Evolutionary conservation across 2,113 vertebrate genomes (phyloP), one percentile per base, ranked within the genome.

Genomic region (Zosterops hypoxanthus): DNA sequence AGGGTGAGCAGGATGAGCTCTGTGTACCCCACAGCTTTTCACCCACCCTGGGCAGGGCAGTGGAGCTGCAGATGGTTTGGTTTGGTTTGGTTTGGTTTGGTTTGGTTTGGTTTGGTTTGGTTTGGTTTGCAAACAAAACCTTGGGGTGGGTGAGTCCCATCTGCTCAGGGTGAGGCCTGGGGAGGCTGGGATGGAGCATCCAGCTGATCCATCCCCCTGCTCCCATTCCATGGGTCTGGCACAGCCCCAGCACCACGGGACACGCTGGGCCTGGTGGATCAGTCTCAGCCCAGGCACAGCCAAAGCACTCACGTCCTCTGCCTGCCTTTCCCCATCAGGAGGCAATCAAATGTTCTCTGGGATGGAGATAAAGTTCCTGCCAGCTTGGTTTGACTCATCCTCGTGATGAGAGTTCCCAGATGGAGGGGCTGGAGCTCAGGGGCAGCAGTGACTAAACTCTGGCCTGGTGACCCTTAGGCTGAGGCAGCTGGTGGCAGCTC

Each of bases 181-280:
- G 34, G 16, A 63, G 52, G 44, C 88, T 41, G 56, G 21, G 44
- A 9, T 7, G 21, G 56, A 36, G 86, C 80, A 41, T 18, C 6
- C 36, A 31, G 68, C 41, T 53, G 70, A 9, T 46, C 76, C 68
- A 8, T 11, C 2, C 9, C 49, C 21, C 34, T 5, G 3, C 18
- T 39, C 11, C 23, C 8, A 66, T 28, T 71, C 66, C 79, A 2
- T 41, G 68, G 1, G 8, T 28, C 63, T 65, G 65, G 53, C 36
- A 17, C 76, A 7, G 4, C 0, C 0, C 6, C 6, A n/a, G n/a
- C 8, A 0, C 6, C 59, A 4, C 0, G 9, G 76, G 76, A 36
- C 17, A 5, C 65, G 5, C 49, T 2, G 8, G 2, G 34, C 60
- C 83, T 66, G 61, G 16, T 0, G 13, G 23, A 6, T 4, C 41